Percentiles rank a stretch among this genome's conserved stretches.
Evolutionary conservation across 2,797 vertebrate species (phyloP).

Genomic region (Melanotaenia pygmaea): DNA sequence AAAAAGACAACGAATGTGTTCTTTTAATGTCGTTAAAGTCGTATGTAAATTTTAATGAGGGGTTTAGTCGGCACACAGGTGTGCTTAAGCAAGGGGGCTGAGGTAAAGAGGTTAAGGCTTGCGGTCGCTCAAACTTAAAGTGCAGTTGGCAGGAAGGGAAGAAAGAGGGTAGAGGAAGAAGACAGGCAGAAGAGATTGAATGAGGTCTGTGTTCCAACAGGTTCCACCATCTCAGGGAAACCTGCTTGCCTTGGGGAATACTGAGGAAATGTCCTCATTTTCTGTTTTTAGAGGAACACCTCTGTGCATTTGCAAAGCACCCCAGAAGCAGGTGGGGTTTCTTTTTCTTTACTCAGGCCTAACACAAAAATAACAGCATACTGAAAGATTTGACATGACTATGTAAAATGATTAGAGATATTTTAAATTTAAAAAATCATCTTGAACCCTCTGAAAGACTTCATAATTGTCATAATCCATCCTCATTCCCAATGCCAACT

Average conservation of each 20-base stretch:
- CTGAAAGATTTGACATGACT: neutral
- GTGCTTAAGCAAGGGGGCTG: slow-evolving; percentile 32
- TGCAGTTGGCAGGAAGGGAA: neutral
- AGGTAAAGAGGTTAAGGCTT: slow-evolving; percentile 41
- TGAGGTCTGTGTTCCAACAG: slow-evolving; percentile 56
- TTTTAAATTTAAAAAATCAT: neutral
- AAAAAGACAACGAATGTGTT: slow-evolving; percentile 57
- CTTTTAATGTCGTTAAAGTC: slow-evolving; percentile 52
- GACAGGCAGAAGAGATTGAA: slow-evolving; percentile 55
- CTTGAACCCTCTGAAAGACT: neutral
- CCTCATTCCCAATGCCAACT: neutral
- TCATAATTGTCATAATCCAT: neutral
- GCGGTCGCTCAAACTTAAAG: slow-evolving; percentile 26
- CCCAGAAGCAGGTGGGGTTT: slow-evolving; percentile 42
- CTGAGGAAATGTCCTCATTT: slow-evolving; percentile 72
- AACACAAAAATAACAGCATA: neutral
- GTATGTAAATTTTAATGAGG: slow-evolving; percentile 66
- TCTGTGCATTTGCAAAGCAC: slow-evolving; percentile 14
- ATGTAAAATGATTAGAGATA: neutral
- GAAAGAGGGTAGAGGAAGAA: slow-evolving; percentile 25
- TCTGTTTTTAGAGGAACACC: slow-evolving; percentile 62
- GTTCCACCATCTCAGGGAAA: slow-evolving; percentile 56
- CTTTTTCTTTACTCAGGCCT: neutral
- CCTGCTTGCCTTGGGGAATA: slow-evolving; percentile 53
- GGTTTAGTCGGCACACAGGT: slow-evolving; percentile 58